Evolutionary conservation across 2,888 invertebrate genomes (phyloP).

Genomic region (Scaptomyza flava): DNA sequence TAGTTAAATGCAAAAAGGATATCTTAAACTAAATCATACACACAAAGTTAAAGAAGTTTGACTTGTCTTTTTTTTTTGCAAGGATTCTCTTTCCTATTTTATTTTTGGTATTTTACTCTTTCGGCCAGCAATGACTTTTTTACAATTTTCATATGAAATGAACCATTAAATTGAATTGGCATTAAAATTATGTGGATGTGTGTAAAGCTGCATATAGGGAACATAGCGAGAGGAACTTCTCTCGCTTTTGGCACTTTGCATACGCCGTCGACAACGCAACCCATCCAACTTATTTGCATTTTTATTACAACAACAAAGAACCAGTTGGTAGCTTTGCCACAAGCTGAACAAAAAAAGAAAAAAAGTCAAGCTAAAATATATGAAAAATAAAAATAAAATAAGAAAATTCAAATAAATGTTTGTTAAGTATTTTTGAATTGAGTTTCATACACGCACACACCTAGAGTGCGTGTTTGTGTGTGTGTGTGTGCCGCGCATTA

Average conservation of each 20-base stretch:
- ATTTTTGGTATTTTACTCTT: constrained; percentile 53
- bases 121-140: constrained; percentile 77
- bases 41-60: not conserved
- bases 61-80: constrained; percentile 19
- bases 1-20: constrained; percentile 1
- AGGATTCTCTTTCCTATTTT: constrained; percentile 13
- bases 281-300: constrained; percentile 76
- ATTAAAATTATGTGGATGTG: constrained; percentile 76
- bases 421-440: constrained; percentile 79
- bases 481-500: constrained; percentile 42
- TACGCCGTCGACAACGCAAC: constrained; percentile 61
- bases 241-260: constrained; percentile 77
- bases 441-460: constrained; percentile 56
- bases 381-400: constrained; percentile 23
- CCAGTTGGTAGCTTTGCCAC: constrained; percentile 50
- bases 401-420: constrained; percentile 76
- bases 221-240: constrained; percentile 10
- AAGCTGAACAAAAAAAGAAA: constrained; percentile 36
- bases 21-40: constrained; percentile 3
- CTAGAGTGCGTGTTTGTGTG: constrained; percentile 5
- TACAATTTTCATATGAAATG: constrained; percentile 80
- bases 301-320: constrained; percentile 74
- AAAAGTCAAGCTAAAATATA: constrained; percentile 25
- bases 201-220: constrained; percentile 12
- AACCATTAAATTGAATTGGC: constrained; percentile 80